These are phyloP conservation scores for Acipenser oxyrinchus DNA, from an alignment of 2,797 vertebrate genomes.

Conservation along the genomic window DNA sequence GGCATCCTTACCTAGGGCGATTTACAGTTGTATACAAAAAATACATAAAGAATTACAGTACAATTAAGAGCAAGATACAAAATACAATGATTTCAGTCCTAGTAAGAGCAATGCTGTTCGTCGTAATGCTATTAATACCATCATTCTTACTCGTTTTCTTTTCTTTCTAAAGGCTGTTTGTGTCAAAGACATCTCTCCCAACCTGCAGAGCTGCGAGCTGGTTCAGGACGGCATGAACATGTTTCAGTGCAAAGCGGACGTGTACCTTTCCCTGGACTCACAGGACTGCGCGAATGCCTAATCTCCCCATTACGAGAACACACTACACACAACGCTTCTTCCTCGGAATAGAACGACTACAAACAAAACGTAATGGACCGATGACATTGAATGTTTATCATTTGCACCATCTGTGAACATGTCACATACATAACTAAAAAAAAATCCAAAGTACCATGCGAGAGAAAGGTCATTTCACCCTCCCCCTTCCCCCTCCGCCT, in stretches of 20 bases:
- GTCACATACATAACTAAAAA: slow-evolving; percentile 15
- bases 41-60: too few relatives aligned
- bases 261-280: slow-evolving; percentile 61
- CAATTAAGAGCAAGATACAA: too few relatives aligned
- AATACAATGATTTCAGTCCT: too few relatives aligned
- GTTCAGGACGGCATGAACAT: slow-evolving; percentile 50
- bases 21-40: too few relatives aligned
- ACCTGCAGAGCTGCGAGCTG: slow-evolving; percentile 67
- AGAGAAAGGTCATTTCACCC: slow-evolving; percentile 22
- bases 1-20: too few relatives aligned
- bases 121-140: neutral
- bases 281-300: slow-evolving; percentile 49
- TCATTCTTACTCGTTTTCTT: neutral
- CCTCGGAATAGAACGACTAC: slow-evolving; percentile 8
- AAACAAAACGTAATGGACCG: slow-evolving; percentile 15
- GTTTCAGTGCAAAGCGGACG: slow-evolving; percentile 64
- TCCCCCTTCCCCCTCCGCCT: slow-evolving; percentile 19
- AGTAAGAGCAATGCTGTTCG: too few relatives aligned
- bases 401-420: slow-evolving; percentile 13
- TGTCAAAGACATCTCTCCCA: slow-evolving; percentile 59
- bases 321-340: slow-evolving; percentile 13
- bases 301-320: slow-evolving; percentile 16
- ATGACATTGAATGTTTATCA: slow-evolving; percentile 49
- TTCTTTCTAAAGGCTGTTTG: slow-evolving; percentile 54
- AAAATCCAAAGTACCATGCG: slow-evolving; percentile 22